Evolutionary conservation across 2,113 vertebrate genomes (phyloP).

Genomic region (Loxodonta africana): DNA sequence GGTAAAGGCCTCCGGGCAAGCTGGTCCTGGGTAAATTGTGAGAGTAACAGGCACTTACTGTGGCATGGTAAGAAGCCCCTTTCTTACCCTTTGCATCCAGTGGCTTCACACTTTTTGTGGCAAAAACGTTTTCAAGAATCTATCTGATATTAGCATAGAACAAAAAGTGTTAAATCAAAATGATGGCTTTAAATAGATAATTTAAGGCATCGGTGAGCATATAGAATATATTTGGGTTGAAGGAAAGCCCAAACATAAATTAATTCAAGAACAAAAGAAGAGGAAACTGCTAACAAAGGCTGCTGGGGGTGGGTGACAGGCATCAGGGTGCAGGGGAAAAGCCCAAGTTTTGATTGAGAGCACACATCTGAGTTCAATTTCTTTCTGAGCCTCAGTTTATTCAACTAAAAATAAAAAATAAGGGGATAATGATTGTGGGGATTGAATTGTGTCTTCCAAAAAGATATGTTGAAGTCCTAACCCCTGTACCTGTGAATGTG

Average conservation of each 20-base stretch:
- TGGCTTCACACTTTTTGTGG: not conserved
- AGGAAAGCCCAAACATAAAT: not conserved
- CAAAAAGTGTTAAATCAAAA: constrained; percentile 13
- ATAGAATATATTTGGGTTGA: not conserved
- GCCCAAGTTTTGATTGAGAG: not conserved
- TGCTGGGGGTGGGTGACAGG: too few species aligned
- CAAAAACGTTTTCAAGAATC: not conserved
- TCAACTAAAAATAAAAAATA: not conserved
- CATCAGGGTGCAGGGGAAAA: not conserved
- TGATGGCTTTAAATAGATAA: not conserved
- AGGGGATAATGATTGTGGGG: not conserved
- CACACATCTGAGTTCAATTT: not conserved
- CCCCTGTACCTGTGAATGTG: not conserved
- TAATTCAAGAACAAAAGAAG: not conserved
- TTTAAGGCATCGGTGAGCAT: not conserved
- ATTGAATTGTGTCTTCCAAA: not conserved
- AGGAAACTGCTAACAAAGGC: not conserved
- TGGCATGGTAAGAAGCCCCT: not conserved
- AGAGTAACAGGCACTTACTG: accelerated
- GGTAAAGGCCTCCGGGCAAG: not conserved
- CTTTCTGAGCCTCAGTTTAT: not conserved
- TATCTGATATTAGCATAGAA: constrained; percentile 24
- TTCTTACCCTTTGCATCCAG: not conserved
- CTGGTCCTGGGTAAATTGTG: not conserved
- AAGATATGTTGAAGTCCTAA: not conserved